Evolutionary conservation across 2,113 vertebrate species (phyloP), one percentile per base, ranked within the genome.

Genomic region (Hippocampus mohnikei): DNA sequence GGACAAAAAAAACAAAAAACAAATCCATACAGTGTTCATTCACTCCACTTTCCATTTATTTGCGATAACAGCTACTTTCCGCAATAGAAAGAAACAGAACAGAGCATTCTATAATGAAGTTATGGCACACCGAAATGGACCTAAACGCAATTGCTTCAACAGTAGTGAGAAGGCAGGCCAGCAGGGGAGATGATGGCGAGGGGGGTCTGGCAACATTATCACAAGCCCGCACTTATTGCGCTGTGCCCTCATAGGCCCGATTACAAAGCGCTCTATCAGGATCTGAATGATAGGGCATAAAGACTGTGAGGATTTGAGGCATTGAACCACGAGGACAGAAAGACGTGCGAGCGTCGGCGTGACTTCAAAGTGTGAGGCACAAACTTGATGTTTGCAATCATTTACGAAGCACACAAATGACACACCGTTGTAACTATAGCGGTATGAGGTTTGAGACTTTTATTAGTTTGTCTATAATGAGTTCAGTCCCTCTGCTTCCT

Each of bases 381-480:
- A 42, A 60, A 60, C 58, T 6, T 60, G 16, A 29, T 33, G 58
- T 20, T 29, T 33, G 58, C 27, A 16, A 4, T 33, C 15, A 33
- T 60, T 60, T 60, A 33, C 33, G 27, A 20, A 2, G 27, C 15
- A 18, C 25, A 25, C 58, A 33, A 59, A 59, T 59, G 58, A 58
- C 55, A 58, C 52, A 10, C 55, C 5, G 25, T 60, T 18, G 58
- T 29, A 60, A 29, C 23, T 15, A 16, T 3, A 13, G 46, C 3
- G 13, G 27, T 20, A 60, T 60, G 33, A 60, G 33, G 8, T n/a
- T 50, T 27, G 27, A 72, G 77, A 79, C 65, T 81, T 71, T 74
- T 41, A 90, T 87, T 83, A 74, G 84, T 83, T 76, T 73, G 46
- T 62, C 61, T 58, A 56, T 85, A 83, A 83, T 83, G 66, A 79